Base-by-base conservation (phyloP, 2,888 invertebrate species). In the Lissonota sp. region DNA sequence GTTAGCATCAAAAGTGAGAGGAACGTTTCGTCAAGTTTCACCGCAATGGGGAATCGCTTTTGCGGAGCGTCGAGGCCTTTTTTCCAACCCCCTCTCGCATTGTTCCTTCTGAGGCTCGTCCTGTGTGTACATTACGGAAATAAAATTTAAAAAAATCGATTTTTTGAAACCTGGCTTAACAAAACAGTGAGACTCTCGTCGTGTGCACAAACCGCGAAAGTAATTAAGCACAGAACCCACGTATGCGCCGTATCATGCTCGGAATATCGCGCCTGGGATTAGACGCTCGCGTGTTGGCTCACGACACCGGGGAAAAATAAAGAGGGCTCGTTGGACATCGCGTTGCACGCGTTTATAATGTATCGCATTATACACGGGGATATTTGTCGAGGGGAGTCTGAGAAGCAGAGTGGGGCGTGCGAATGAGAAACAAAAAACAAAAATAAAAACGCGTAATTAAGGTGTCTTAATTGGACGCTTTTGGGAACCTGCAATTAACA, bases 381-480 rank as follows among this genome's bases (percentile, higher is more conserved):
- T 14, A 53, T 12, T 1, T 26, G 26, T 26, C 26, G 26, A 26
- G 26, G 26, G 26, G 26, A 26, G 26, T 26, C 26, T 3, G 26
- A 26, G 26, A 26, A 1, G 6, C 6, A 4, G 12, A 53, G 14
- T 44, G 75, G 70, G 77, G 73, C 70, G 73, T 80, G 73, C 75
- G 80, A 71, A 84, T 63, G 82, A 77, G 80, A 57, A 70, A 53
- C 74, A 67, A 46, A 51, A 39, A 75, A 57, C 44, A 44, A 42
- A 46, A 51, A 63, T 44, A 57, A 70, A 58, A 64, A 69, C 73
- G 44, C 73, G 84, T 85, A 89, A 89, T 89, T 89, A 89, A 89
- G 86, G 83, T 84, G 83, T 86, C 86, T 87, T 86, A 87, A 89
- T 88, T 89, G 85, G 82, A 79, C 80, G 88, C 63, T 74, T 79